Base-by-base conservation (phyloP, 30 jellyfish, hydroid and myxozoan species). In the Aurelia sp. region DNA sequence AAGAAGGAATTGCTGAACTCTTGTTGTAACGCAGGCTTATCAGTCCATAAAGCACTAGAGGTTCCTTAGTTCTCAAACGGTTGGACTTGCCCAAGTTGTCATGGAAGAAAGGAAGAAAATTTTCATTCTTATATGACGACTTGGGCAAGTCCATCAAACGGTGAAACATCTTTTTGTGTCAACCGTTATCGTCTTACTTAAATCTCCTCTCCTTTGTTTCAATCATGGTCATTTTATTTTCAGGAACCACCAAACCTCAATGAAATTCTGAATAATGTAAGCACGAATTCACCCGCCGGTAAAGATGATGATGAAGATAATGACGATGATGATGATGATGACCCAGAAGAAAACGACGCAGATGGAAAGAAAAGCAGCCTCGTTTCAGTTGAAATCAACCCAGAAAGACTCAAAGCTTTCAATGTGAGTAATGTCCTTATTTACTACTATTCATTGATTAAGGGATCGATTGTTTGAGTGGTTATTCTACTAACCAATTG, bases 371-470 rank as follows among this genome's bases (percentile, higher is more conserved):
- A 89, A 50, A 19, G 84, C 22, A 62, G 63, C 37, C 19, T 79
- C 44, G 30, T 96, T 33, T 66, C 88, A 16, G 13, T 10, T 44
- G 90, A 80, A 40, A 88, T 93, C 17, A 93, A 89, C 58, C 97
- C 98, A 18, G 98, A 93, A 22, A 93, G 98, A 62, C 98, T 93
- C 16, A 93, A 93, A 69, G 98, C 98, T 33, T 93, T 93, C 60
- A 93, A 93, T 83, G 98, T 93, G 79, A 82, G 97, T n/a, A 61
- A 13, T 15, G 10, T 11, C 16, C 13, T 27, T 35, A 18, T 55
- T 30, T 41, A 7, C 3, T 62, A 16, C 4, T 22, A 4, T 23
- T n/a, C 22, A 3, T 44, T 44, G 55, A 44, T 44, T 44, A 44
- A 44, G 55, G 55, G 15, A 44, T 37, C 55, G 15, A 44, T 8